A percentile compares a stretch with the other conserved stretches of the same genome.
These are phyloP conservation scores for Ptilonorhynchus violaceus DNA, from an alignment of 2,113 vertebrate species.

Conservation along the genomic window DNA sequence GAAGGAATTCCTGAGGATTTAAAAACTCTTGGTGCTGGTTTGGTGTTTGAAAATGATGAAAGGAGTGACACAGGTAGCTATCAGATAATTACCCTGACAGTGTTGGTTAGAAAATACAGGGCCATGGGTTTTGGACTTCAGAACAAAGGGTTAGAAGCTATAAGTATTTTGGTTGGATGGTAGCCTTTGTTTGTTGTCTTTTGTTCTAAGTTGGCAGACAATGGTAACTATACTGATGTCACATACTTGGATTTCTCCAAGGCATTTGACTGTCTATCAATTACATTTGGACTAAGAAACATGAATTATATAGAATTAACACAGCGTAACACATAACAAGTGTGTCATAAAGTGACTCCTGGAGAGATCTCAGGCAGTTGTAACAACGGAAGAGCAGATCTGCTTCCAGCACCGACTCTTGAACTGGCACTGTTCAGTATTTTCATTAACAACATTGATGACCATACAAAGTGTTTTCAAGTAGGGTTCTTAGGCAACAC, in stretches of 20 bases:
- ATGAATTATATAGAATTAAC: neutral
- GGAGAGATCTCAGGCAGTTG: neutral
- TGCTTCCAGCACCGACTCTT: neutral
- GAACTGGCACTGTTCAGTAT: neutral
- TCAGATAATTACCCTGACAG: neutral
- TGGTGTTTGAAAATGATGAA: neutral
- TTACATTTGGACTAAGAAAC: neutral
- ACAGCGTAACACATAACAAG: neutral
- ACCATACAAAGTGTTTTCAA: neutral
- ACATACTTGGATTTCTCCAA: conserved; percentile 21
- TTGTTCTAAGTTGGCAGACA: neutral
- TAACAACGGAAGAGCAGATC: neutral
- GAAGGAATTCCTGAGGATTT: neutral
- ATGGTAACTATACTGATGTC: neutral
- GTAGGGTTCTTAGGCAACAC: neutral
- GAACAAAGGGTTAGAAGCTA: neutral
- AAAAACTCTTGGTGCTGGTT: neutral
- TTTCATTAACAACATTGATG: neutral
- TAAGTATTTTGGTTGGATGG: conserved; percentile 19
- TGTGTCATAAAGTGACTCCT: neutral
- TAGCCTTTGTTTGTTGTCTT: neutral
- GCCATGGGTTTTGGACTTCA: neutral
- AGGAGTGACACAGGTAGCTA: neutral
- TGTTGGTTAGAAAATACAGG: neutral
- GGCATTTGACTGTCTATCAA: neutral